Evolutionary conservation across 2,113 vertebrate species (phyloP), one percentile per base, ranked within the genome.

Genomic region (Sylvietta virens): DNA sequence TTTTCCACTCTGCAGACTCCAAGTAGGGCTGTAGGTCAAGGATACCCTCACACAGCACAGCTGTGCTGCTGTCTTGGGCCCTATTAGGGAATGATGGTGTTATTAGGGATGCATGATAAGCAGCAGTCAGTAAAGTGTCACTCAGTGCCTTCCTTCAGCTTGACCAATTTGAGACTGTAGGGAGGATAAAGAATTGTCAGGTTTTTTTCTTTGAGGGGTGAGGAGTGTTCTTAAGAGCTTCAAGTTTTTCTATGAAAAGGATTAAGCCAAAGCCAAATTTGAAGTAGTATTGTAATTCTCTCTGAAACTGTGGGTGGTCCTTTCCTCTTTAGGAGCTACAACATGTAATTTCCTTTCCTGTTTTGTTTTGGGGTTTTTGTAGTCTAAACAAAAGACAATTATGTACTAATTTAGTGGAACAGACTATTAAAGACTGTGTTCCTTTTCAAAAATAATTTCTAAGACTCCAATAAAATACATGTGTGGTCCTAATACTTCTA

Each of bases 221-320:
- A 61, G 6, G 4, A 7, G 14, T 72, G 31, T 50, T 76, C 33
- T 85, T 71, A 92, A 94, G 42, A 88, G 31, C 65, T 82, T 87
- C 61, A 73, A 28, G 40, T 45, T 82, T 91, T 94, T 90, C 66
- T 65, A 56, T 58, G 37, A 72, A 66, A 97, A 94, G 81, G 31
- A 78, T 90, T 88, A 57, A 22, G 61, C 13, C 7, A 22, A 72
- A 69, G 88, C 71, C 95, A 91, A 82, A 86, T 87, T 78, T 85
- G 73, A 86, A 81, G 78, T 81, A 86, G 27, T 54, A 39, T 39
- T 81, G 45, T 50, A 64, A 7, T 42, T 86, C 67, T 89, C 20
- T 56, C 73, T 73, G 60, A 92, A 90, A 67, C 71, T 67, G 65
- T 90, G 73, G 86, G 95, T 96, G 93, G 81, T 81, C 91, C 31